These are phyloP conservation scores for Nannoperca obscura DNA, from an alignment of 2,797 vertebrate species.

Conservation along the genomic window DNA sequence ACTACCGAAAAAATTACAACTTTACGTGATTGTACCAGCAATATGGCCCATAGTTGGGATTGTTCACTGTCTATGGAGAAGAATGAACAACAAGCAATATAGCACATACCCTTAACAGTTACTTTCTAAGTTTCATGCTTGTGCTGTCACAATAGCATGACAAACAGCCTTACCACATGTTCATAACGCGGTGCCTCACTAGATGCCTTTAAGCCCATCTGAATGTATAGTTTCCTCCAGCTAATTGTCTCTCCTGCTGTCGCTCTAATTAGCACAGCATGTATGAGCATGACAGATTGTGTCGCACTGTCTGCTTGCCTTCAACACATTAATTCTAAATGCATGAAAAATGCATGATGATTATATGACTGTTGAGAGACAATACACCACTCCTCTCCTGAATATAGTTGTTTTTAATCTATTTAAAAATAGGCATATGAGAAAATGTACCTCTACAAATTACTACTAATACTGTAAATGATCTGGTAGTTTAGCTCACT, in stretches of 20 bases:
- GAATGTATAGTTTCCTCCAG: constrained; percentile 22
- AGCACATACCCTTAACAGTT: not conserved
- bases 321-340: constrained; percentile 13
- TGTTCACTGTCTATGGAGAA: constrained; percentile 1
- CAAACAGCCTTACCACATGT: not conserved
- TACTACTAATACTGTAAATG: not conserved
- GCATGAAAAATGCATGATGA: constrained; percentile 30
- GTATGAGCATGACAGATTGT: not conserved
- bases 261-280: constrained; percentile 42
- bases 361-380: constrained; percentile 5
- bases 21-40: not conserved
- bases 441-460: not conserved
- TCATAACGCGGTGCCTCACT: constrained; percentile 2
- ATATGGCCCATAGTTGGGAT: not conserved
- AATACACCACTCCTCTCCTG: not conserved
- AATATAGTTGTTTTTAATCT: not conserved
- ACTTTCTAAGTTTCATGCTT: not conserved
- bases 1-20: constrained; percentile 35
- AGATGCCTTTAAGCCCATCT: constrained; percentile 19
- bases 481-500: constrained; percentile 12
- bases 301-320: constrained; percentile 2
- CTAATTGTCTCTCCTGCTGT: constrained; percentile 36
- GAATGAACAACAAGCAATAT: not conserved
- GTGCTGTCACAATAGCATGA: constrained; percentile 4
- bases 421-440: not conserved